Base-by-base conservation (phyloP, 2,888 invertebrate genomes). In the Agrochola litura region DNA sequence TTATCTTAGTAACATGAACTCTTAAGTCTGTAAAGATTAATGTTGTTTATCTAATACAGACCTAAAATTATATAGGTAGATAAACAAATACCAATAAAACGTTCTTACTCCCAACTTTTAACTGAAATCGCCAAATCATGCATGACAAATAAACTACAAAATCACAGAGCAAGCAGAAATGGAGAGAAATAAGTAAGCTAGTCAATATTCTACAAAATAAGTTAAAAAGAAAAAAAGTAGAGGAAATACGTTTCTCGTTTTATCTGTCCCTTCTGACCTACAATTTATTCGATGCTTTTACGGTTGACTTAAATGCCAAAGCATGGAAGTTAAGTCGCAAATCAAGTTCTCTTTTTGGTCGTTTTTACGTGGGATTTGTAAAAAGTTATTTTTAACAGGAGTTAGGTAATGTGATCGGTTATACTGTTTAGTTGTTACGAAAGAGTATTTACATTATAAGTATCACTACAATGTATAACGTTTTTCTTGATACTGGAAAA, bases 251-350 rank as follows among this genome's bases (percentile, higher is more conserved):
- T 90, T 93, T 88, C 88, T 89, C 93, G 92, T 91, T 96, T 96
- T 96, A 96, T 96, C 95, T 96, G 95, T 96, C 96, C 96, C 95
- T 95, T 95, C 94, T 95, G 96, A 96, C 96, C 95, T 95, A 96
- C 95, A 95, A 96, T 96, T 96, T 95, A 96, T 95, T 95, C 94
- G 94, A 94, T 95, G 95, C 93, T 95, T 96, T 96, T 94, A 95
- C 95, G 95, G 94, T 95, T 95, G 95, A 95, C 94, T 95, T 94
- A 96, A 96, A 96, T 93, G 95, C 95, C 95, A 95, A 96, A 96
- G 95, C 94, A 95, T 93, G 92, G 92, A 94, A 94, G 93, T 94
- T 92, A 92, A 93, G 91, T 94, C 91, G 91, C 93, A 95, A 95
- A 95, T 96, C 94, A 95, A 95, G 94, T 94, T 93, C 92, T 92